Percentiles rank a stretch among this genome's conserved stretches.
Conservation (phyloP, 2,797 vertebrate genomes). For the Merluccius polli region DNA sequence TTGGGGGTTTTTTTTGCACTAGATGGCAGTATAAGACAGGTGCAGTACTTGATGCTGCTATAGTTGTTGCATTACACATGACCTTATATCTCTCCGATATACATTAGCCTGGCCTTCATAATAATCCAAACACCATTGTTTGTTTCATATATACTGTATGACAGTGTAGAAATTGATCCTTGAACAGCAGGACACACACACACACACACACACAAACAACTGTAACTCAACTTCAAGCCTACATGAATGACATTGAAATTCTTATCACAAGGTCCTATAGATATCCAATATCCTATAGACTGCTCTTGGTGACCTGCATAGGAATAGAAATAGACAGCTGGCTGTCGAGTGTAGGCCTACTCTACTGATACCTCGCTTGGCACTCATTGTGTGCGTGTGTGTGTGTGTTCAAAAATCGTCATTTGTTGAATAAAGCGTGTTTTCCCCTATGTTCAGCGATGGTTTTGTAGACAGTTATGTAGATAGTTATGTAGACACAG, state of each 20-base stretch:
- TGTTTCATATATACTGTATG: neutral
- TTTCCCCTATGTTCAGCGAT: neutral
- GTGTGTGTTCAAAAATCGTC: neutral
- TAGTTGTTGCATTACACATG: neutral
- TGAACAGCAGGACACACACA: neutral
- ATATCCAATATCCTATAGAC: neutral
- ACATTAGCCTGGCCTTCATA: neutral
- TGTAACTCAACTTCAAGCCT: neutral
- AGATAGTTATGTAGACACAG: neutral
- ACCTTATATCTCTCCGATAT: neutral
- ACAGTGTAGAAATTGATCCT: neutral
- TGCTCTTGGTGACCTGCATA: neutral
- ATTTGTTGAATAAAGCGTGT: neutral
- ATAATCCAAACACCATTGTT: neutral
- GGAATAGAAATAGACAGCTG: neutral
- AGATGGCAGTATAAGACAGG: neutral
- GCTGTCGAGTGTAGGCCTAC: neutral
- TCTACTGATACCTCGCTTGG: neutral
- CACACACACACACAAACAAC: neutral
- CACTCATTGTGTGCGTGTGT: slow-evolving; percentile 3
- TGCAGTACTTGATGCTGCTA: neutral
- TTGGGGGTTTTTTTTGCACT: neutral
- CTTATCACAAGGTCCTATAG: neutral
- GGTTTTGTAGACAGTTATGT: neutral
- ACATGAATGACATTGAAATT: neutral